phyloP scores from a whole-genome alignment of 2,888 invertebrate genomes.

The Baccha elongata region DNA sequence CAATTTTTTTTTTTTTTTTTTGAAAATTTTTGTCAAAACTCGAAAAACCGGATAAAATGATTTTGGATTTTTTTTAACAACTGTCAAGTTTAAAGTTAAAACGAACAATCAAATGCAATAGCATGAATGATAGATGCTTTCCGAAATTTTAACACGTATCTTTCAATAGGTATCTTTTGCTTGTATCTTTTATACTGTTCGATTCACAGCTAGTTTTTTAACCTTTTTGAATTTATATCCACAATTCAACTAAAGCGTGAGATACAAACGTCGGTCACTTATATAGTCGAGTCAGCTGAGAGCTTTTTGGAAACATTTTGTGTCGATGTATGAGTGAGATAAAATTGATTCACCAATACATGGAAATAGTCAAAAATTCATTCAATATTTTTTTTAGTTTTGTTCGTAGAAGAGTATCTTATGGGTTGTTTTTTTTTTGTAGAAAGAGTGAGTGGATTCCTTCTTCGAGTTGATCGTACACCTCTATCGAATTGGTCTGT shows the following conservation, averaged over 20 bases:
- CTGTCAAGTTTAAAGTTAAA: slow-evolving; percentile 17
- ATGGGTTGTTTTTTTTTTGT: slow-evolving; percentile 10
- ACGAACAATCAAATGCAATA: slow-evolving; percentile 21
- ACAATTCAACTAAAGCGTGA: slow-evolving; percentile 81
- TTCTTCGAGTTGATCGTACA: slow-evolving; percentile 1
- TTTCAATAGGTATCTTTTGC: slow-evolving; percentile 9
- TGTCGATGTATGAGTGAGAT: slow-evolving; percentile 51
- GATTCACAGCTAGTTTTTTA: slow-evolving; percentile 42
- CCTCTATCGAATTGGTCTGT: too few species aligned
- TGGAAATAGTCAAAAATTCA: slow-evolving; percentile 47
- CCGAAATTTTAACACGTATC: slow-evolving; percentile 44
- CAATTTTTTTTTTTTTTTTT: slow-evolving; percentile 15
- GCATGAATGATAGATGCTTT: slow-evolving; percentile 18
- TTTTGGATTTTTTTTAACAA: slow-evolving; percentile 1
- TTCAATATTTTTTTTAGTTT: slow-evolving; percentile 51
- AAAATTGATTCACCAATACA: slow-evolving; percentile 38
- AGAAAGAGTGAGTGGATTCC: not conserved
- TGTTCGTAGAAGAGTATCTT: slow-evolving; percentile 3
- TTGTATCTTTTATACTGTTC: slow-evolving; percentile 13
- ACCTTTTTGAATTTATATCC: slow-evolving; percentile 78
- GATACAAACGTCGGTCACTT: slow-evolving; percentile 80
- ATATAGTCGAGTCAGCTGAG: slow-evolving; percentile 77
- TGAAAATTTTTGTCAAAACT: slow-evolving; percentile 39
- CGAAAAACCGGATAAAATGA: slow-evolving; percentile 56
- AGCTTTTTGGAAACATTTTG: slow-evolving; percentile 48